Conservation (phyloP, 1,140 invertebrate species). For the Helicoverpa zea region DNA sequence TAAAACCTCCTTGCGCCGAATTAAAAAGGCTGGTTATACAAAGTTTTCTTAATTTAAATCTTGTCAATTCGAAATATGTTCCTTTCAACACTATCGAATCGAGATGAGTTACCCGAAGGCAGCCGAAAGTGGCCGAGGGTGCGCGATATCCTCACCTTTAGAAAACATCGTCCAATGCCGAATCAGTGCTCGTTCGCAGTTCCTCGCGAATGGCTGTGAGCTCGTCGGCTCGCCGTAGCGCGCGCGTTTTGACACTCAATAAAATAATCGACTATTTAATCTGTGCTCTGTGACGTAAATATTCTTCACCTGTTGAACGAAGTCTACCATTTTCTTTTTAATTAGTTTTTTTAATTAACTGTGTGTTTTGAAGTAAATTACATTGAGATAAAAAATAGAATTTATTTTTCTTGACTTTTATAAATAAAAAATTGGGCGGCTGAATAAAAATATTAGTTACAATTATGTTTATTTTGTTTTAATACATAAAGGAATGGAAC, state of each 20-base stretch:
- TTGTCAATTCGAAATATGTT: constrained; percentile 69
- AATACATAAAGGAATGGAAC: too few relatives aligned
- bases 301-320: constrained; percentile 58
- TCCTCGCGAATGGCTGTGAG: constrained; percentile 62
- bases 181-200: constrained; percentile 76
- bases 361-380: neutral
- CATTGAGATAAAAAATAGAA: constrained; percentile 2
- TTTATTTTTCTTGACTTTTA: neutral
- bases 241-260: constrained; percentile 59
- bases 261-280: constrained; percentile 64
- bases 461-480: neutral
- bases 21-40: neutral
- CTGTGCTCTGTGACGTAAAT: constrained; percentile 69
- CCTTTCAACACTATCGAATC: constrained; percentile 79
- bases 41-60: constrained; percentile 68
- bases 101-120: constrained; percentile 73
- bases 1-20: too few relatives aligned
- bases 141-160: constrained; percentile 82
- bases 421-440: neutral
- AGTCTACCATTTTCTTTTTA: constrained; percentile 34
- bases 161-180: constrained; percentile 78
- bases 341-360: constrained; percentile 28
- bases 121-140: constrained; percentile 69
- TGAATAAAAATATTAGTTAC: neutral
- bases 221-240: constrained; percentile 15